A percentile compares a stretch with the other conserved stretches of the same genome.
These are phyloP conservation scores for Drosophila bocqueti DNA, from an alignment of 1,140 invertebrate genomes.

Conservation along the genomic window DNA sequence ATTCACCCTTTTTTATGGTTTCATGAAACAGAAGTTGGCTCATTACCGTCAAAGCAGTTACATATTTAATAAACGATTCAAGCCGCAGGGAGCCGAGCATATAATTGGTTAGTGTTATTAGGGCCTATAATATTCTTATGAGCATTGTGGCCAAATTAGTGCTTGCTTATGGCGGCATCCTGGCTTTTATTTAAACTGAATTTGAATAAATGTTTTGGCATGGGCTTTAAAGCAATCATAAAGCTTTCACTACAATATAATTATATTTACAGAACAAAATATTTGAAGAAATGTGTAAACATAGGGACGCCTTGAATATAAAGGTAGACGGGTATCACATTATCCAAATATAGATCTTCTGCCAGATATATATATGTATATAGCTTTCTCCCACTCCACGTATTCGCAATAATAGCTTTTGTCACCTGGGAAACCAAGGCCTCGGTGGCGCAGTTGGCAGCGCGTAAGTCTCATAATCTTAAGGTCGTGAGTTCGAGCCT, in stretches of 20 bases:
- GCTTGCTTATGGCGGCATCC: neutral
- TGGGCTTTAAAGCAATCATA: neutral
- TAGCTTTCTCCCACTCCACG: neutral
- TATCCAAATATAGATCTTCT: neutral
- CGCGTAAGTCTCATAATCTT: constrained; percentile 99
- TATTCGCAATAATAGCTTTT: neutral
- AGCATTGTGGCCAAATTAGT: constrained; percentile 10
- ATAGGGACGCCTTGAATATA: neutral
- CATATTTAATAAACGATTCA: constrained; percentile 19
- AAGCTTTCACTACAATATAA: neutral
- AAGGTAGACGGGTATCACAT: neutral
- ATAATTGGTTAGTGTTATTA: constrained; percentile 19
- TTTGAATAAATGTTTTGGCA: neutral
- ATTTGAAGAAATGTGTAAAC: neutral
- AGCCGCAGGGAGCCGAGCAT: neutral
- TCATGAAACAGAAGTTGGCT: constrained; percentile 15
- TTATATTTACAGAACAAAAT: neutral
- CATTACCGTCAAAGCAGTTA: constrained; percentile 23
- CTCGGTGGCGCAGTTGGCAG: constrained; percentile 97
- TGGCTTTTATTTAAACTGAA: neutral
- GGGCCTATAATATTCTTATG: constrained; percentile 4
- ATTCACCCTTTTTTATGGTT: constrained; percentile 16
- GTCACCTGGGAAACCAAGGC: constrained; percentile 72
- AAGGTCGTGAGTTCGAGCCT: constrained; percentile 98
- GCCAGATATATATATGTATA: neutral